A percentile compares a stretch with the other conserved stretches of the same genome.
Evolutionary conservation across 2,888 invertebrate genomes (phyloP).

Genomic region (Leucozona laternaria): DNA sequence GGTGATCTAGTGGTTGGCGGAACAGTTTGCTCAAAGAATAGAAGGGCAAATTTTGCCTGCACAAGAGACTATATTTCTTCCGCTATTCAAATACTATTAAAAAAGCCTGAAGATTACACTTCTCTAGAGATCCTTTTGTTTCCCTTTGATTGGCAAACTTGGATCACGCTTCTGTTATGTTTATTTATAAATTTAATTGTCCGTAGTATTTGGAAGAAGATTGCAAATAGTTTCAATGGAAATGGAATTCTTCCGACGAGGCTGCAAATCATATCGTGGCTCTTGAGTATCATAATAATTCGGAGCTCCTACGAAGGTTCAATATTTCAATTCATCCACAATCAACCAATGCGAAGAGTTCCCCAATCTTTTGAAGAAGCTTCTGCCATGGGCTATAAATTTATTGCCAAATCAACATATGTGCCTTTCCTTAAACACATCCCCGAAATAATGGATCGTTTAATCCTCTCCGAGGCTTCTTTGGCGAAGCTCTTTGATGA

Average conservation of each 20-base stretch:
- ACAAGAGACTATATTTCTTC: neutral
- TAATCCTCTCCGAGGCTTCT: neutral
- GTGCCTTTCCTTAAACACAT: slow-evolving; percentile 4
- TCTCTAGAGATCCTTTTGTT: neutral
- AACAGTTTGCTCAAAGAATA: neutral
- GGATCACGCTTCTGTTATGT: neutral
- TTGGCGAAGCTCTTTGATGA: slow-evolving; percentile 1
- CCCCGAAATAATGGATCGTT: neutral
- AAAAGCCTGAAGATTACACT: neutral
- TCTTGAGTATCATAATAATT: neutral
- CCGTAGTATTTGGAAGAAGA: neutral
- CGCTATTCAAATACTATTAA: neutral
- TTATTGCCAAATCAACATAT: slow-evolving; percentile 21
- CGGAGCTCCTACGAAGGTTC: slow-evolving; percentile 20
- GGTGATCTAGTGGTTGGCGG: slow-evolving; percentile 18
- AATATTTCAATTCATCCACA: neutral
- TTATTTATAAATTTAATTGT: neutral
- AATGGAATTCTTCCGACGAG: neutral
- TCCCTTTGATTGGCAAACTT: neutral
- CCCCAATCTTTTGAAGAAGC: slow-evolving; percentile 1
- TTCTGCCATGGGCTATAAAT: neutral
- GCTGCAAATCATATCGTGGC: neutral
- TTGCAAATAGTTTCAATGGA: neutral
- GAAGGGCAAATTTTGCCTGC: neutral
- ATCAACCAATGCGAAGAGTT: neutral